These are phyloP conservation scores for Aotus griseimembra DNA, from an alignment of 2,797 vertebrate species.

Conservation along the genomic window DNA sequence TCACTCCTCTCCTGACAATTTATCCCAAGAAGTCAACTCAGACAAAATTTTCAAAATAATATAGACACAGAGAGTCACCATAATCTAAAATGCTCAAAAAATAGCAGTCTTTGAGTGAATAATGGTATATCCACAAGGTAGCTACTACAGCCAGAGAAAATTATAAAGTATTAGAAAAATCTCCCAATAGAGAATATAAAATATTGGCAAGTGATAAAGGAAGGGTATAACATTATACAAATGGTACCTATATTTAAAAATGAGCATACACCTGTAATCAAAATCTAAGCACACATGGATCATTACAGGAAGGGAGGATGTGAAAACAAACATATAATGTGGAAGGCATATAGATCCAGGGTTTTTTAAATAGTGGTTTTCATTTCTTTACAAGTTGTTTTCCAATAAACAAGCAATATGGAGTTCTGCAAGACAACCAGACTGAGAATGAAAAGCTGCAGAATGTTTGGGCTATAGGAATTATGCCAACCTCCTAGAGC, in stretches of 20 bases:
- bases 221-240: not conserved
- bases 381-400: slow-evolving; percentile 53
- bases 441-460: not conserved
- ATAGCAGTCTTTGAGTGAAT: not conserved
- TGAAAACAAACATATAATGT: slow-evolving; percentile 55
- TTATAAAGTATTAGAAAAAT: not conserved
- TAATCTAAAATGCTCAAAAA: not conserved
- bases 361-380: not conserved
- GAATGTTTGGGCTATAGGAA: not conserved
- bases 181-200: not conserved
- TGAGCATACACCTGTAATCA: not conserved
- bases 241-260: slow-evolving; percentile 21
- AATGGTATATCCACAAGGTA: not conserved
- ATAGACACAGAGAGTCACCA: not conserved
- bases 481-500: not conserved
- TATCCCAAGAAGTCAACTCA: not conserved
- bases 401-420: not conserved
- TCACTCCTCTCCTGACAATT: not conserved
- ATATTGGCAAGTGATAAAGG: slow-evolving; percentile 33
- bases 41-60: not conserved
- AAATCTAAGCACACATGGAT: slow-evolving; percentile 37
- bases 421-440: not conserved
- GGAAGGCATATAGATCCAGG: not conserved
- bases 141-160: not conserved
- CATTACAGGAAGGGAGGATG: slow-evolving; percentile 43